These are phyloP conservation scores for Oxytorus armatus DNA, from an alignment of 2,888 invertebrate species.

Conservation along the genomic window DNA sequence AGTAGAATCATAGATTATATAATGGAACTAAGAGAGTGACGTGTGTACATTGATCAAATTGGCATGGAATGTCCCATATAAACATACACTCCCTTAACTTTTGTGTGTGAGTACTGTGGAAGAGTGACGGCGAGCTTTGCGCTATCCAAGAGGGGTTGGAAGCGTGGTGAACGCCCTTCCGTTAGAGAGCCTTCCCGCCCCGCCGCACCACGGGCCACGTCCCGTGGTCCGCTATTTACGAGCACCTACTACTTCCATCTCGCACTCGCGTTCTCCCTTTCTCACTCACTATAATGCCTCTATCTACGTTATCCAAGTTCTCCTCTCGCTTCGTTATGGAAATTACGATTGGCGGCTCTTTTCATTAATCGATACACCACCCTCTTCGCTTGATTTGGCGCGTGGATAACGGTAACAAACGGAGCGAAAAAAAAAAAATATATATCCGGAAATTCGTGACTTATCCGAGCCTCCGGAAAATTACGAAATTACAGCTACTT, in stretches of 20 bases:
- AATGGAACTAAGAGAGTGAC: no score
- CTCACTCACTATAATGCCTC: conserved; percentile 9
- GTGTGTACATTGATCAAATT: conserved; percentile 5
- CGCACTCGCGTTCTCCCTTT: conserved; percentile 25
- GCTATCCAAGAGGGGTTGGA: conserved; percentile 60
- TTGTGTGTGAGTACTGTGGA: conserved; percentile 50
- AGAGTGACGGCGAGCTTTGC: conserved; percentile 55
- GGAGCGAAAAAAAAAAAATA: conserved; percentile 14
- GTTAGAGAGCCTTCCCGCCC: conserved; percentile 51
- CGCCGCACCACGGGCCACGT: conserved; percentile 60
- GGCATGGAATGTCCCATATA: not conserved
- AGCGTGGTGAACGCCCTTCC: conserved; percentile 66
- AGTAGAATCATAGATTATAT: no score
- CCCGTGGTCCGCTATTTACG: conserved; percentile 59
- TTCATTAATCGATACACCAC: conserved; percentile 74
- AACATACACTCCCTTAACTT: conserved; percentile 54
- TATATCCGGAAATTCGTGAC: not conserved
- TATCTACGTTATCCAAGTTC: conserved; percentile 52
- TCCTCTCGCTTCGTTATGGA: conserved; percentile 69
- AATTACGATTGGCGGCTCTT: conserved; percentile 68
- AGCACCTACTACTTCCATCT: conserved; percentile 53
- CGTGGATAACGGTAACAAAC: conserved; percentile 1
- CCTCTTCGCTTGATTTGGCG: conserved; percentile 29
- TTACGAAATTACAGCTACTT: not conserved
- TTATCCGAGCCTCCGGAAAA: not conserved